Percentiles rank a stretch among this genome's conserved stretches.
Evolutionary conservation across 2,888 invertebrate genomes (phyloP).

Genomic region (Zele albiditarsus): DNA sequence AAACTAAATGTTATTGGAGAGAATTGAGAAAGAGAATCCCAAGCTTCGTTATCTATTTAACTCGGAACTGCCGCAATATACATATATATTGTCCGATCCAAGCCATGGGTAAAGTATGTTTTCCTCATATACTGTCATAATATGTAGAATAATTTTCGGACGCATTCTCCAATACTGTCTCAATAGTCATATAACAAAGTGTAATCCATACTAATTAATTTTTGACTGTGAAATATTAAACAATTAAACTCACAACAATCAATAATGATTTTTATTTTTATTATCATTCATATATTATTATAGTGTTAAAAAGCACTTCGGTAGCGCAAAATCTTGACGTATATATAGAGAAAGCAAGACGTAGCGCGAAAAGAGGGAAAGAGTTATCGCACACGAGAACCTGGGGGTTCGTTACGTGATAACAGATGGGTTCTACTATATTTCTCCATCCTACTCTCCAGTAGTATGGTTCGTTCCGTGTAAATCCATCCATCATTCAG

Average conservation of each 20-base stretch:
- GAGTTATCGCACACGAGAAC: constrained; percentile 39
- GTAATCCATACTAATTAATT: no score
- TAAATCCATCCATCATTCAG: constrained; percentile 29
- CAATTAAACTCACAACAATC: neutral
- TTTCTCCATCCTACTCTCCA: constrained; percentile 28
- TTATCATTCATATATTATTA: neutral
- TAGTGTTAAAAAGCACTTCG: neutral
- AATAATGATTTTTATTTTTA: neutral
- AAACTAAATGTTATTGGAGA: no score
- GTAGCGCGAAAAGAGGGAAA: neutral
- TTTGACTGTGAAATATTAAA: neutral
- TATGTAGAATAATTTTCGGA: no score
- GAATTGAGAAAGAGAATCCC: no score
- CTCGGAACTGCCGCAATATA: no score
- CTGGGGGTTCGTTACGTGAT: constrained; percentile 52
- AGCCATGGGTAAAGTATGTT: no score
- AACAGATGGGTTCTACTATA: constrained; percentile 53
- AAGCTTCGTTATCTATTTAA: no score
- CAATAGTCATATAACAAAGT: no score
- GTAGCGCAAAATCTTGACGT: constrained; percentile 26
- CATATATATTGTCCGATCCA: no score
- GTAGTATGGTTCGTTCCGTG: constrained; percentile 1
- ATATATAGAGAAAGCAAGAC: neutral
- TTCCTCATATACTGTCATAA: no score
- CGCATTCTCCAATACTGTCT: no score